A percentile compares a stretch with the other conserved stretches of the same genome.
phyloP scores from a whole-genome alignment of 2,888 invertebrate species.

The Reticulitermes lucifugus region DNA sequence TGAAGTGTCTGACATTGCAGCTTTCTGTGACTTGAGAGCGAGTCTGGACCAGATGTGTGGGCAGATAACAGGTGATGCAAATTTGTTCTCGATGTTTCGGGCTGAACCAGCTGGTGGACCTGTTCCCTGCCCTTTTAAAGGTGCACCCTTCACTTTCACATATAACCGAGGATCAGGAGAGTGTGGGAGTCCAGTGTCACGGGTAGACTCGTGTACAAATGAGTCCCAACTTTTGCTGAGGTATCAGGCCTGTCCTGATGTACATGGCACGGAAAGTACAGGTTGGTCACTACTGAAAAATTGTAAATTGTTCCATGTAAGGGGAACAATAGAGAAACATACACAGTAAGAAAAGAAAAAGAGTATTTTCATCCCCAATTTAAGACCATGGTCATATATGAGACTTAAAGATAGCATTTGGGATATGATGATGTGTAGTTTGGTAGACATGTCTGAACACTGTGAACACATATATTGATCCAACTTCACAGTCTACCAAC shows the following conservation, averaged over 20 bases:
- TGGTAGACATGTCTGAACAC: too few species aligned
- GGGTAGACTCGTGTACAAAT: slow-evolving; percentile 94
- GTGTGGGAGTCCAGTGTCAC: slow-evolving; percentile 89
- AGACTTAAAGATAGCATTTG: too few species aligned
- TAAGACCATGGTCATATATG: too few species aligned
- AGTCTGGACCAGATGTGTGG: slow-evolving; percentile 85
- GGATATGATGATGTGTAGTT: too few species aligned
- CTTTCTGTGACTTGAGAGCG: slow-evolving; percentile 78
- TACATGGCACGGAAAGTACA: slow-evolving; percentile 89
- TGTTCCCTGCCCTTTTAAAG: slow-evolving; percentile 88
- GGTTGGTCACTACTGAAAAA: slow-evolving; percentile 65
- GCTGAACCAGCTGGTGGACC: slow-evolving; percentile 81
- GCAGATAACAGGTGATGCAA: slow-evolving; percentile 88
- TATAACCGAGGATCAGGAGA: slow-evolving; percentile 93
- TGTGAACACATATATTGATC: too few species aligned
- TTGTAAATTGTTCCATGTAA: too few species aligned
- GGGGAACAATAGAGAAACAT: too few species aligned
- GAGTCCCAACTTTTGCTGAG: slow-evolving; percentile 89
- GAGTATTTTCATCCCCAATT: too few species aligned
- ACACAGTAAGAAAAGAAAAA: too few species aligned
- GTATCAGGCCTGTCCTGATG: slow-evolving; percentile 94
- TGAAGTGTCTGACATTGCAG: slow-evolving; percentile 65
- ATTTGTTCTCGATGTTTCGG: slow-evolving; percentile 91
- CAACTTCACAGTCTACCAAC: too few species aligned
- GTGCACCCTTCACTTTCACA: slow-evolving; percentile 85